Base-by-base conservation (phyloP, 2,888 invertebrate genomes). In the Orchestes rusci region DNA sequence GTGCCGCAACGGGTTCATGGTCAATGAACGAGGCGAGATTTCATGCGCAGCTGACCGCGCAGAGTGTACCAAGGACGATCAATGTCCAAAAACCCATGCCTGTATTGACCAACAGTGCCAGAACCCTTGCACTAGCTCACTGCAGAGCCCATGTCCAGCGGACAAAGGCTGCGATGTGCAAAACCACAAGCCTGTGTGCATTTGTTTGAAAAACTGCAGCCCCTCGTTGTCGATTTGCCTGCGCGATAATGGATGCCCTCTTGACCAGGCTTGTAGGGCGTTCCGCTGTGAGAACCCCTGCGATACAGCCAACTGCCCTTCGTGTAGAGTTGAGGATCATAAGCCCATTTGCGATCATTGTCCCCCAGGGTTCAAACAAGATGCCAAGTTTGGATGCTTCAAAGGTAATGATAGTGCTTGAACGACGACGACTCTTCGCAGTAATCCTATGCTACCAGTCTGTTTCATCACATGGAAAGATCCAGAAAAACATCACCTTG, bases 291-390 rank as follows among this genome's bases (percentile, higher is more conserved):
- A 88, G 73, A 87, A 92, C 73, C 92, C 92, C 57, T 92, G 92
- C 73, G 77, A 77, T 68, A 82, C 82, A 65, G 83, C 84, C 64
- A 84, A 83, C 70, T 91, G 91, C 72, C 84, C 86, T 62, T 91
- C 92, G 62, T 93, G 93, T 76, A 84, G 84, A 73, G 91, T 91
- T 62, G 89, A 91, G 79, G 88, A 91, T 72, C 93, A 93, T 76
- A 88, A 85, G 74, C 86, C 92, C 60, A 83, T 87, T 71, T 93
- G 93, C 85, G 89, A 90, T 82, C 90, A 88, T 80, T 93, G 93
- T 77, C 90, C 92, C 67, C 79, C 80, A 72, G 93, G 91, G 76
- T 92, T 85, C 79, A 83, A 83, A 75, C 84, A 87, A 71, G 90
- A 92, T 75, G 80, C 86, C 68, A 83, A 83, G 77, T 84, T 85